Evolutionary conservation across 2,888 invertebrate species (phyloP), one percentile per base, ranked within the genome.

Genomic region (Stenurella melanura): DNA sequence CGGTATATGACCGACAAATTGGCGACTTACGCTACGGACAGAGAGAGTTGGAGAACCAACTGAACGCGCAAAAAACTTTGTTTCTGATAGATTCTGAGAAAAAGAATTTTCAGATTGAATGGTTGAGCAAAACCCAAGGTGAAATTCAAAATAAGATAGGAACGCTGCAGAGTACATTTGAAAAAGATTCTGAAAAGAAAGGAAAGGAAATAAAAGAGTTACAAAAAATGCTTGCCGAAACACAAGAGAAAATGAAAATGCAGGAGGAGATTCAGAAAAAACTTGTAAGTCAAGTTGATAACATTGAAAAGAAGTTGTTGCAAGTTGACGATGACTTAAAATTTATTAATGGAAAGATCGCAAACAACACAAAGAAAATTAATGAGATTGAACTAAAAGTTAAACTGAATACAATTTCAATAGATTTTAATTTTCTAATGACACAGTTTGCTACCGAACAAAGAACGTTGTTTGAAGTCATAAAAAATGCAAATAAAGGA

Each of bases 191-290:
- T 1, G 73, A 63, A 15, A 68, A 76, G 17, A 73, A 76, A n/a
- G 73, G 64, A 17, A 70, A 69, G 10, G 68, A 68, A 73, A 76
- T 76, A 5, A 63, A 68, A n/a, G 73, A 73, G 4, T 21, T 76
- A 34, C 64, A 64, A 18, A 56, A 34, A 17, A 71, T 68, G 69
- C 64, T 73, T 1, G 12, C 42, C 1, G 73, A 76, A 50, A 73
- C 64, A 26, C 21, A 68, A 5, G 67, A 56, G 17, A 64, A 73
- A 64, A 54, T 76, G 18, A 69, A 63, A 18, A 18, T 9, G 64
- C 76, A 76, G 18, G 69, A 69, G 21, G 26, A 73, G 1, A 73
- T 50, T 17, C 42, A 21, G 4, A 61, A 61, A 18, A 63, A 17
- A 26, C 26, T 61, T n/a, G 58, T 17, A 17, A 61, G 34, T 10